A percentile compares a stretch with the other conserved stretches of the same genome.
Conservation (phyloP, 2,888 invertebrate genomes). For the Nomada lathburiana region DNA sequence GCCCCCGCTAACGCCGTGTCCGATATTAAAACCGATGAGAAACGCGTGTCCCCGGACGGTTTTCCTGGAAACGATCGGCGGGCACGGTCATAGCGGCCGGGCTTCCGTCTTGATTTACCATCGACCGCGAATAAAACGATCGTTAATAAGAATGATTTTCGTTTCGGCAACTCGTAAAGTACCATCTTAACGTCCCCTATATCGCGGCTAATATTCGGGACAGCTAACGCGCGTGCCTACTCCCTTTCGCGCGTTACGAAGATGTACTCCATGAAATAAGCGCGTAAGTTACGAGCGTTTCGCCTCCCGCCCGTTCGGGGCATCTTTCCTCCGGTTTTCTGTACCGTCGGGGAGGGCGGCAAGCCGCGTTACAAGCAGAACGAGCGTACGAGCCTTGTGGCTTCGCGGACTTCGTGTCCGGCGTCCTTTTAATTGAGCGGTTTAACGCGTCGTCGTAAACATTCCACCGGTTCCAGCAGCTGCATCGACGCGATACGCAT, state of each 20-base stretch:
- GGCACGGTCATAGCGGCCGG: background rate
- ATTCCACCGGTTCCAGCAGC: conserved; percentile 62
- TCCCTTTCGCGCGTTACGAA: conserved; percentile 43
- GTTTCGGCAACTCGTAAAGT: conserved; percentile 66
- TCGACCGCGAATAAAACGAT: conserved; percentile 49
- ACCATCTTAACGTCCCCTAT: conserved; percentile 67
- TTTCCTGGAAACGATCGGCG: conserved; percentile 59
- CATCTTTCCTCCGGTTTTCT: conserved; percentile 11
- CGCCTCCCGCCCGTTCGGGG: conserved; percentile 8
- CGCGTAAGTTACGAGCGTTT: conserved; percentile 63
- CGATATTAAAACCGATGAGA: conserved; percentile 40
- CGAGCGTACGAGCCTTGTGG: conserved; percentile 1
- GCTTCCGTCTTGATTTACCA: conserved; percentile 51
- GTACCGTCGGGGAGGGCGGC: background rate
- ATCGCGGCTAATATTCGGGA: conserved; percentile 65
- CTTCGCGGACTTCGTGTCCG: conserved; percentile 40
- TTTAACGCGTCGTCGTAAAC: conserved; percentile 70
- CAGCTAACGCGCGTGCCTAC: conserved; percentile 49
- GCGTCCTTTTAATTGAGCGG: conserved; percentile 70
- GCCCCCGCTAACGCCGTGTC: background rate
- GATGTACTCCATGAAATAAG: conserved; percentile 67
- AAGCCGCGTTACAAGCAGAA: background rate
- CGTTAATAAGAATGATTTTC: conserved; percentile 66
- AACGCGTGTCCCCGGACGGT: conserved; percentile 17
- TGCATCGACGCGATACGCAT: conserved; percentile 54